phyloP scores from a whole-genome alignment of 2,113 vertebrate species.

The Menura novaehollandiae region DNA sequence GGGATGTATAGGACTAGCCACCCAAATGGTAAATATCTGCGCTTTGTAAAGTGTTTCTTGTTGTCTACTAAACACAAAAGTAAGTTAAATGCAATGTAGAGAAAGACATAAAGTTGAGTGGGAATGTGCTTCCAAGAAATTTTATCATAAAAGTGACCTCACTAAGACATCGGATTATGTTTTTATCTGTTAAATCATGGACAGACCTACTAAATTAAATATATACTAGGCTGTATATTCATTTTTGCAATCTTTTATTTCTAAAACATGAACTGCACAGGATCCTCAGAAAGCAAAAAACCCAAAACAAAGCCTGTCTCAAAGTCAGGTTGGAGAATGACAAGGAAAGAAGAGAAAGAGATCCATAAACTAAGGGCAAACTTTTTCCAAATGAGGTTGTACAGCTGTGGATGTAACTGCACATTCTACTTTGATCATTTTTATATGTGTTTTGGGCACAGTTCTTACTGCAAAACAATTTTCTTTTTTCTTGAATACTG shows the following conservation, averaged over 20 bases:
- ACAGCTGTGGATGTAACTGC: not conserved
- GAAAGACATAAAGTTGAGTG: not conserved
- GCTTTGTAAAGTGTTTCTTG: not conserved
- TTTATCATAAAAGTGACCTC: not conserved
- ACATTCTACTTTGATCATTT: not conserved
- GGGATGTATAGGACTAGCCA: not conserved
- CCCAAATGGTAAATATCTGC: not conserved
- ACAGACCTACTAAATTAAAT: not conserved
- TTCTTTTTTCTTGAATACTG: not conserved
- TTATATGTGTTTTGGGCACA: not conserved
- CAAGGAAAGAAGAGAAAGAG: constrained; percentile 69
- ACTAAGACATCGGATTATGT: not conserved
- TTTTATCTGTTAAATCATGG: not conserved
- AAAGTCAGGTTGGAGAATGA: constrained; percentile 70
- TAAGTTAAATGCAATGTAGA: not conserved
- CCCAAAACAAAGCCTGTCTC: constrained; percentile 74
- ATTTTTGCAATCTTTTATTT: not conserved
- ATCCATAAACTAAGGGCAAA: constrained; percentile 68
- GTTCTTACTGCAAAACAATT: not conserved
- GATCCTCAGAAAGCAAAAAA: constrained; percentile 71
- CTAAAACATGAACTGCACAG: constrained; percentile 66
- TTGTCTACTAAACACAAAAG: not conserved
- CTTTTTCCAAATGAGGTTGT: not conserved
- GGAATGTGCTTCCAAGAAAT: not conserved
- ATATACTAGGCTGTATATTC: not conserved